Conservation (phyloP, 2,888 invertebrate genomes). For the Phoronis australis region DNA sequence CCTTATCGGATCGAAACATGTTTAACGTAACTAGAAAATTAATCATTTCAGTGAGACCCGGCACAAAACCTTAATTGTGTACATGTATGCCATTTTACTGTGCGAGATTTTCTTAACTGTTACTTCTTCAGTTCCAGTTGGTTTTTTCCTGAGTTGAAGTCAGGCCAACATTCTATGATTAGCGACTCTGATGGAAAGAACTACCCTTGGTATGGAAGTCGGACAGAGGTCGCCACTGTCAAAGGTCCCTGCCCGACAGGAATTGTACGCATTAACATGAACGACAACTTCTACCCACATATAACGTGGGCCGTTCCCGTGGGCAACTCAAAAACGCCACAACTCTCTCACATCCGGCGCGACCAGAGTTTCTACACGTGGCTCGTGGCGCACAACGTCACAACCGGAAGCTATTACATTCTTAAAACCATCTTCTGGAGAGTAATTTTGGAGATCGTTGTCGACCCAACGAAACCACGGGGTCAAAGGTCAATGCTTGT, state of each 20-base stretch:
- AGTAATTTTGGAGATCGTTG: constrained; percentile 46
- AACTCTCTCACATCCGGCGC: constrained; percentile 45
- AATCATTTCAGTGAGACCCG: no score
- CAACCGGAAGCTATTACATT: constrained; percentile 40
- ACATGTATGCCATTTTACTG: no score
- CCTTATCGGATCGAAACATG: no score
- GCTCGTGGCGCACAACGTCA: constrained; percentile 50
- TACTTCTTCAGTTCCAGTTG: constrained; percentile 45
- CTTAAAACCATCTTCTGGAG: constrained; percentile 44
- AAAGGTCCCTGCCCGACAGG: constrained; percentile 41
- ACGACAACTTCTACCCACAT: constrained; percentile 53
- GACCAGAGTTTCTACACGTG: constrained; percentile 52
- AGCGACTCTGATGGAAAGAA: constrained; percentile 52
- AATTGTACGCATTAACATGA: constrained; percentile 47
- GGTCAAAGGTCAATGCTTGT: constrained; percentile 41
- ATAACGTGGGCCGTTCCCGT: constrained; percentile 50
- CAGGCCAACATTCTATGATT: constrained; percentile 48
- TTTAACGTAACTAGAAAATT: no score
- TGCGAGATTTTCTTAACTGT: constrained; percentile 4
- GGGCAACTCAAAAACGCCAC: constrained; percentile 17
- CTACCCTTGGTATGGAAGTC: constrained; percentile 52
- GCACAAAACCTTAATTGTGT: no score
- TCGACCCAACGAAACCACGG: constrained; percentile 40
- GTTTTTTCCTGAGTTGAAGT: constrained; percentile 51
- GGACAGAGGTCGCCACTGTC: constrained; percentile 44